Conservation (phyloP, 2,888 invertebrate genomes). For the Vanessa cardui region DNA sequence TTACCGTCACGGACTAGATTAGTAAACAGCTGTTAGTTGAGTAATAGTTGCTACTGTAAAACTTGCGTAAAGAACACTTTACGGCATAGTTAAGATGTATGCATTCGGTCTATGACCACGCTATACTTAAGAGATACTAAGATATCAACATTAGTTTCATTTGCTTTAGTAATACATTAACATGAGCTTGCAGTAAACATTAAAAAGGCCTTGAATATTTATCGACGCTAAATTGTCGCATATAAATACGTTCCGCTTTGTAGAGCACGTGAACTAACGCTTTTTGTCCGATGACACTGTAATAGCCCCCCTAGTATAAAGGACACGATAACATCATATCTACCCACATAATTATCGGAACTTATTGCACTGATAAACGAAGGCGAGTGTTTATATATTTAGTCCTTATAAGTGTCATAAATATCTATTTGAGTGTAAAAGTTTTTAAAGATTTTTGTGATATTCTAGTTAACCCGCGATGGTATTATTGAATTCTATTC, state of each 20-base stretch:
- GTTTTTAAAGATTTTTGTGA: conserved; percentile 20
- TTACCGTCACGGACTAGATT: too few relatives aligned
- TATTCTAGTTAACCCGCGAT: conserved; percentile 29
- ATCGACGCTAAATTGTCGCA: conserved; percentile 22
- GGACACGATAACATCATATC: background rate
- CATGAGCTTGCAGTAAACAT: background rate
- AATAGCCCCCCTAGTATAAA: conserved; percentile 13
- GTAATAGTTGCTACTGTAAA: background rate
- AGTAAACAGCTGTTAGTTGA: background rate
- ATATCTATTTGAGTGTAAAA: background rate
- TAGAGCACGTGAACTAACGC: conserved; percentile 23
- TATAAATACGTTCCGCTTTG: conserved; percentile 31
- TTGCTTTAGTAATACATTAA: background rate
- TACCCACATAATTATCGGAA: conserved; percentile 5
- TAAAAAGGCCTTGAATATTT: conserved; percentile 23
- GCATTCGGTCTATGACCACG: too few relatives aligned
- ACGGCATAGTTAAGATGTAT: too few relatives aligned
- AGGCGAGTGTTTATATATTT: background rate
- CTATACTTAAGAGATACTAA: too few relatives aligned
- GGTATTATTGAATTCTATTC: conserved; percentile 36
- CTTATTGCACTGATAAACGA: background rate
- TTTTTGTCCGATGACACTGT: conserved; percentile 16
- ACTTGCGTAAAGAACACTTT: too few relatives aligned
- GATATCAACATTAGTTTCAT: background rate
- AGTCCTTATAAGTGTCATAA: background rate